Percentiles rank a stretch among this genome's conserved stretches.
Evolutionary conservation across 2,113 vertebrate genomes (phyloP).

Genomic region (Hippocampus mohnikei): DNA sequence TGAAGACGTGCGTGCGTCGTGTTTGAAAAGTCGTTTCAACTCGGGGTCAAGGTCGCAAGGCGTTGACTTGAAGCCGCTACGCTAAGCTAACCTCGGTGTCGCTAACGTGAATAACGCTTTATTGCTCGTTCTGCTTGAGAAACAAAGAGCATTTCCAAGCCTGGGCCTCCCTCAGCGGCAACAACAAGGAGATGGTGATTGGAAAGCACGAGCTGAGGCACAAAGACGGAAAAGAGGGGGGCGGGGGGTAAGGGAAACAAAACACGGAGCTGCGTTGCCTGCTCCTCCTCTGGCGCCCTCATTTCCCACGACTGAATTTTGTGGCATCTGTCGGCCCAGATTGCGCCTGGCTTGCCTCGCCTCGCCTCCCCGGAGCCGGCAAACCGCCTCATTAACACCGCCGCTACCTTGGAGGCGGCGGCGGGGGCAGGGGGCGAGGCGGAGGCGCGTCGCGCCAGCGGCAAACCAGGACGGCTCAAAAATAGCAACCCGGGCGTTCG

Average conservation of each 20-base stretch:
- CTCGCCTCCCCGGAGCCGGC: slow-evolving; percentile 60
- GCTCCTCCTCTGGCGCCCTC: background rate
- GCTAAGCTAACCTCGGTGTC: background rate
- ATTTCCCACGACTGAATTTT: slow-evolving; percentile 79
- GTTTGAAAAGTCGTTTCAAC: background rate
- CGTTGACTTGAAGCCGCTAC: background rate
- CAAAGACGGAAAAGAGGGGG: background rate
- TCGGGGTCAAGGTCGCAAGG: background rate
- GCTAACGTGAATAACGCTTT: background rate
- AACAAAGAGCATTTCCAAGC: background rate
- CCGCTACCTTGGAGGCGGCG: slow-evolving; percentile 72
- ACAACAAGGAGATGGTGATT: background rate
- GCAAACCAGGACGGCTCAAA: slow-evolving; percentile 58
- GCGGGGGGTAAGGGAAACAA: slow-evolving; percentile 5
- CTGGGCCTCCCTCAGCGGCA: background rate
- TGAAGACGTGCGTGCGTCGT: too few relatives aligned
- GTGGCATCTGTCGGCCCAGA: slow-evolving; percentile 80
- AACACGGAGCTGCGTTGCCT: slow-evolving; percentile 7
- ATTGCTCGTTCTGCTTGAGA: background rate
- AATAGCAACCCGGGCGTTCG: too few relatives aligned
- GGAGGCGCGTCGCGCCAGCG: slow-evolving; percentile 44
- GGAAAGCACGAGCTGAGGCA: background rate
- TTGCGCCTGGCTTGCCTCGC: slow-evolving; percentile 63
- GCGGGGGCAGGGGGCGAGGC: slow-evolving; percentile 43
- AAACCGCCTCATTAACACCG: slow-evolving; percentile 78